Conservation (phyloP, 2,888 invertebrate genomes). For the Azorinus chamasolen region DNA sequence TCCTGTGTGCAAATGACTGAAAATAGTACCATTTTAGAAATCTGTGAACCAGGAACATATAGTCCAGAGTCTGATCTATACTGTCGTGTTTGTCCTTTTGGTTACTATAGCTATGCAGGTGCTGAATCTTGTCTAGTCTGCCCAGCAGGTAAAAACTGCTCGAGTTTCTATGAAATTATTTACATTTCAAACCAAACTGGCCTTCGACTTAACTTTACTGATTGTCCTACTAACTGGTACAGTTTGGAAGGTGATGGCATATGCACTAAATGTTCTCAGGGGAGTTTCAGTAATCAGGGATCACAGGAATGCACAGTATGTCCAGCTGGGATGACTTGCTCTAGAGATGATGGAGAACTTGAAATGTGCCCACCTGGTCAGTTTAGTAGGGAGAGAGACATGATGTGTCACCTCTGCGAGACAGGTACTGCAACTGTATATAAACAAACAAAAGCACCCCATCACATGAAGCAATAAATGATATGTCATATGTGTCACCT, state of each 20-base stretch:
- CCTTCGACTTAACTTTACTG: conserved; percentile 3
- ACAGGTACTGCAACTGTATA: conserved; percentile 6
- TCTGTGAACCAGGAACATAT: conserved; percentile 43
- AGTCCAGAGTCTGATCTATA: conserved; percentile 31
- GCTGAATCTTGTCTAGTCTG: conserved; percentile 13
- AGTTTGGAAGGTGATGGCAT: conserved; percentile 52
- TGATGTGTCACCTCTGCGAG: conserved; percentile 5
- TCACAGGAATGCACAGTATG: conserved; percentile 45
- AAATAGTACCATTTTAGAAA: neutral
- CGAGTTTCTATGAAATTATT: conserved; percentile 7
- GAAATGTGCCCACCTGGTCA: conserved; percentile 56
- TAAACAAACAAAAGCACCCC: too few species aligned
- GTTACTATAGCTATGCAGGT: conserved; percentile 36
- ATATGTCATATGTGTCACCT: too few species aligned
- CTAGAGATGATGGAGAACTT: conserved; percentile 12
- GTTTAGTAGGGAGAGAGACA: conserved; percentile 43
- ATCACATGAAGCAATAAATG: too few species aligned
- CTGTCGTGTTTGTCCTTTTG: conserved; percentile 55
- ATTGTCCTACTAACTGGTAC: conserved; percentile 63
- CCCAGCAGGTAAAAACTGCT: conserved; percentile 48
- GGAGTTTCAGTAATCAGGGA: conserved; percentile 52
- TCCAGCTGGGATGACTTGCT: conserved; percentile 63
- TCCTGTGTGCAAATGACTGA: neutral
- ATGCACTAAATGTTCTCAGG: conserved; percentile 63
- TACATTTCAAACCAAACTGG: neutral